phyloP scores from a whole-genome alignment of 2,113 vertebrate genomes.

The Phyllopteryx taeniolatus region DNA sequence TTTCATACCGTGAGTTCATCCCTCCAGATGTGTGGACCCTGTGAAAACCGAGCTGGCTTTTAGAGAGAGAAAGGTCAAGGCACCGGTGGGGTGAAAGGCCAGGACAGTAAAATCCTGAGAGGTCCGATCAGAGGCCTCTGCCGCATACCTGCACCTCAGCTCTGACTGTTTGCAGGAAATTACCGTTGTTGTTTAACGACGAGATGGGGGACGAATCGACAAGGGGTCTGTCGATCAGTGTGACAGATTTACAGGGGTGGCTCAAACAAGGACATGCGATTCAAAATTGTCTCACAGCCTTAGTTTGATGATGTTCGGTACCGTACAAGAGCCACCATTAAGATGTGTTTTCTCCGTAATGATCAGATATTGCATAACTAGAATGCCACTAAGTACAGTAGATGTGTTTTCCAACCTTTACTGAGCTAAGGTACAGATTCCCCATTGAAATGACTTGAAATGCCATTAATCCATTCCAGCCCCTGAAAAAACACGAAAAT shows the following conservation, averaged over 20 bases:
- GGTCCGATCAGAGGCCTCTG: neutral
- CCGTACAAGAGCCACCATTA: too few species aligned
- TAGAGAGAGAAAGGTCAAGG: conserved; percentile 8
- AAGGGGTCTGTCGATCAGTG: neutral
- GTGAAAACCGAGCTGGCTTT: conserved; percentile 51
- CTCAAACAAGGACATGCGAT: neutral
- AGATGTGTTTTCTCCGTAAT: too few species aligned
- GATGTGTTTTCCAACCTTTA: too few species aligned
- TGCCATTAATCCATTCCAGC: too few species aligned
- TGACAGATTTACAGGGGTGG: neutral
- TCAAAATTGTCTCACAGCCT: too few species aligned
- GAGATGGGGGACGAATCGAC: neutral
- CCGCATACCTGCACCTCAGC: neutral
- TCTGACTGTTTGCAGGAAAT: conserved; percentile 8
- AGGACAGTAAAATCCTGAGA: conserved; percentile 7
- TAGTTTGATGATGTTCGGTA: too few species aligned
- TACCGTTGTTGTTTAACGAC: neutral
- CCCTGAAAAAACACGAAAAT: too few species aligned
- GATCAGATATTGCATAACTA: too few species aligned
- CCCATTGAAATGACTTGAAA: too few species aligned
- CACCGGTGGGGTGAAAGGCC: conserved; percentile 14
- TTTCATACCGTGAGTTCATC: neutral
- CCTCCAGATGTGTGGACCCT: conserved; percentile 49
- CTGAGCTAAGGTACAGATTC: too few species aligned
- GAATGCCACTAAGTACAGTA: too few species aligned